Conservation (phyloP, 2,113 vertebrate species). For the Labeo rohita region DNA sequence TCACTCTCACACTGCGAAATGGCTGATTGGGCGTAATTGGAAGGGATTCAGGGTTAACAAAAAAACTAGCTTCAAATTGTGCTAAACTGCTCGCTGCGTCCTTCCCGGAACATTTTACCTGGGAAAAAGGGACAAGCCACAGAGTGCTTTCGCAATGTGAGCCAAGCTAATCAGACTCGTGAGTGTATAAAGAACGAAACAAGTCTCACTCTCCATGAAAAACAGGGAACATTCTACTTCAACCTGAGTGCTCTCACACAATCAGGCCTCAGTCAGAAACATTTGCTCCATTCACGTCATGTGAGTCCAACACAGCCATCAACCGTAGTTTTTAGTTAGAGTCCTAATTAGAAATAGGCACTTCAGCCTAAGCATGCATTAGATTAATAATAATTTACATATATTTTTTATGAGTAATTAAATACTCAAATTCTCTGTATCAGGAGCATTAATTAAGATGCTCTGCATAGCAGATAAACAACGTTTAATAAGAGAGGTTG, state of each 20-base stretch:
- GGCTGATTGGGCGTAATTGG: slow-evolving; percentile 48
- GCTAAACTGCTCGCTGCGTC: background rate
- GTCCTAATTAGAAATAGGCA: slow-evolving; percentile 23
- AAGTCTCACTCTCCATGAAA: background rate
- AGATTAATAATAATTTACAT: slow-evolving; percentile 1
- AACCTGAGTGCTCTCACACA: background rate
- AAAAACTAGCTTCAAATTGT: slow-evolving; percentile 36
- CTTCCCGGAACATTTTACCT: slow-evolving; percentile 7
- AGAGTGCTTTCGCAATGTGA: background rate
- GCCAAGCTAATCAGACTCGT: background rate
- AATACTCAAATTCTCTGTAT: background rate
- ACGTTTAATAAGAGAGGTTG: slow-evolving; percentile 10
- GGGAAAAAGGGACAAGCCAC: background rate
- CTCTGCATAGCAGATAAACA: background rate
- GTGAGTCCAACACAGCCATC: background rate
- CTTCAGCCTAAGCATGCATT: slow-evolving; percentile 13
- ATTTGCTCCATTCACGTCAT: background rate
- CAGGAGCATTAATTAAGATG: background rate
- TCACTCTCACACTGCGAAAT: slow-evolving; percentile 18
- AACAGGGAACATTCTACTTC: background rate
- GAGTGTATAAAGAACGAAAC: background rate
- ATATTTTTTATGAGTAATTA: background rate
- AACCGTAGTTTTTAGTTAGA: background rate
- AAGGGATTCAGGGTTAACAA: slow-evolving; percentile 28
- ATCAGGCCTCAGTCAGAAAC: slow-evolving; percentile 7